Base-by-base conservation (phyloP, 2,888 invertebrate species). In the Pachymerium ferrugineum region DNA sequence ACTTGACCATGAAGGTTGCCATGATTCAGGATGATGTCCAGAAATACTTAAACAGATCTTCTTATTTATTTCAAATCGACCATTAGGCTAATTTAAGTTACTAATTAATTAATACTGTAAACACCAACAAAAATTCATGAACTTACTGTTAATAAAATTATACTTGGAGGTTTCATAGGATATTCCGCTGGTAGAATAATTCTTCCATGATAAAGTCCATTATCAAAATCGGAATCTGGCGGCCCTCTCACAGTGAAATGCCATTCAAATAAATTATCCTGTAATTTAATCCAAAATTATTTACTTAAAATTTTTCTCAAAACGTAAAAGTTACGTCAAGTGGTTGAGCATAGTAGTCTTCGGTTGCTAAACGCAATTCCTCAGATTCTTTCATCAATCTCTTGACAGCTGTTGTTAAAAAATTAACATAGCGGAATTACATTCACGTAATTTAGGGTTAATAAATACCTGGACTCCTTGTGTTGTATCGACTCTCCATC, bases 121-220 rank as follows among this genome's bases (percentile, higher is more conserved):
- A 2, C 8, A n/a, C n/a, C n/a, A n/a, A n/a, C 3, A 3, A 3
- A 38, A 38, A 38, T 1, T n/a, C 38, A 10, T 30, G 14, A 74
- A 81, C 85, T 82, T 83, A 92, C 92, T 28, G 96, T 97, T 72
- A 97, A 83, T 70, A 97, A 84, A 79, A 96, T 94, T 78, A 97
- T 94, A 82, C 93, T 93, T 6, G 97, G 97, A 72, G 97, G 97
- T 84, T 96, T 95, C 95, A 97, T 95, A 0, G 97, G 97, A 84
- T 97, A 97, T 79, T 97, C 94, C 73, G 93, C 89, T 0, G 97
- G 97, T 77, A 97, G 85, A 75, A 94, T 84, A 81, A 97, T 95
- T 78, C 95, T 86, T 3, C 94, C 97, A 82, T 97, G 97, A 82
- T 96, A 97, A 76, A 93, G 87, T 35, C 97, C 97, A 75, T 89